Evolutionary conservation across 2,888 invertebrate genomes (phyloP).

Genomic region (Pristionchus maxplancki): DNA sequence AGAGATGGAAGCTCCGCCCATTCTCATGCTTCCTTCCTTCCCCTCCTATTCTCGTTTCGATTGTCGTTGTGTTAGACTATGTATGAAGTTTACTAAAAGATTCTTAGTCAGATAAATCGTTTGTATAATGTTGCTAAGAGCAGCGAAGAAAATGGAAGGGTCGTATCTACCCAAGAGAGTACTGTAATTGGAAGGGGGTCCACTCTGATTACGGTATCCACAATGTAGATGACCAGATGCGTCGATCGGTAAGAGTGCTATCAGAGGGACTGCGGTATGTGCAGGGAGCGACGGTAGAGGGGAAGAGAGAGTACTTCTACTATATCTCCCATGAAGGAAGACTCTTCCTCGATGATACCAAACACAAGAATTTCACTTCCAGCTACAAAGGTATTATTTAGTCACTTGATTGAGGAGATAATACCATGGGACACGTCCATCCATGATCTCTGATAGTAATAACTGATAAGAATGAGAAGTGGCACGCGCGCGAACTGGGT

Average conservation of each 20-base stretch:
- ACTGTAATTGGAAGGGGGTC: not conserved
- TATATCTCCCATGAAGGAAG: conserved; percentile 95
- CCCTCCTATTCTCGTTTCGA: not conserved
- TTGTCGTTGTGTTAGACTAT: conserved; percentile 48
- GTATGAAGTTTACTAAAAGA: conserved; percentile 36
- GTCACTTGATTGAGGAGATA: not conserved
- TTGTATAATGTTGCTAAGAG: not conserved
- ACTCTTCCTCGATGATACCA: conserved; percentile 96
- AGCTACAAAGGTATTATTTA: conserved; percentile 88
- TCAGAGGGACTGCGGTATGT: conserved; percentile 35
- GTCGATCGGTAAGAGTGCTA: conserved; percentile 22
- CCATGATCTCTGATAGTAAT: not conserved
- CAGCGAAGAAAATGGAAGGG: not conserved
- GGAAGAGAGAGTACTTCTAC: conserved; percentile 92
- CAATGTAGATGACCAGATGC: conserved; percentile 11
- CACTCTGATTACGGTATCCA: not conserved
- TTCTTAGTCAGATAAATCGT: conserved; percentile 43
- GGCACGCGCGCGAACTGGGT: not conserved
- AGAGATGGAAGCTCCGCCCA: not conserved
- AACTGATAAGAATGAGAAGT: not conserved
- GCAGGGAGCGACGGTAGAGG: conserved; percentile 67
- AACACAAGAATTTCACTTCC: conserved; percentile 98
- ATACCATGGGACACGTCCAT: not conserved
- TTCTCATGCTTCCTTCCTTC: not conserved
- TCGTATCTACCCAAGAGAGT: conserved; percentile 23